These are phyloP conservation scores for Spea hammondii DNA, from an alignment of 2,797 vertebrate genomes.

Conservation along the genomic window DNA sequence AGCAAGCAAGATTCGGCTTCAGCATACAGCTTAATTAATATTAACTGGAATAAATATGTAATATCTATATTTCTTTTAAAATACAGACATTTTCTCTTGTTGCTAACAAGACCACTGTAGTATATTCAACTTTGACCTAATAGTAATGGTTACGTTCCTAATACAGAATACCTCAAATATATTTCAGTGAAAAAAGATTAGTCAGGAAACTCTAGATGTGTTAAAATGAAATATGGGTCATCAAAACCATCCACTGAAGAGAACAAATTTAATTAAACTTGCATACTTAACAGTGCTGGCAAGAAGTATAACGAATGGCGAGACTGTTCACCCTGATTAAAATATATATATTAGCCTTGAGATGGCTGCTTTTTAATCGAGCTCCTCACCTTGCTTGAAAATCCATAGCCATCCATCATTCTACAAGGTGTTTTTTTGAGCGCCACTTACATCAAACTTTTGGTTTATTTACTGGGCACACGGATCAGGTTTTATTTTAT, in stretches of 20 bases:
- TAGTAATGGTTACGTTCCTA: neutral
- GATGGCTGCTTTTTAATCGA: no score
- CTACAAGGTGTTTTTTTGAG: no score
- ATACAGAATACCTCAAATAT: neutral
- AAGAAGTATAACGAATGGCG: constrained; percentile 15
- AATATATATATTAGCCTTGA: neutral
- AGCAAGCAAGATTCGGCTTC: no score
- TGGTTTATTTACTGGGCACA: no score
- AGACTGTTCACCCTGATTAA: constrained; percentile 11
- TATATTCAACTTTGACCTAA: neutral
- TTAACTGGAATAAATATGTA: no score
- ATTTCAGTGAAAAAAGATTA: neutral
- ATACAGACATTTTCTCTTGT: neutral
- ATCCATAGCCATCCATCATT: no score
- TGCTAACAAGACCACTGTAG: neutral
- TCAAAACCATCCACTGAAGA: neutral
- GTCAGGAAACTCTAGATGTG: neutral
- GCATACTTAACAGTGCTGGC: constrained; percentile 9
- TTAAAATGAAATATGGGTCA: constrained; percentile 12
- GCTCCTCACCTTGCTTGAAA: no score
- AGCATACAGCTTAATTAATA: no score
- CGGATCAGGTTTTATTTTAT: no score
- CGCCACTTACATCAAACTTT: no score
- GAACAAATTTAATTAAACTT: neutral
- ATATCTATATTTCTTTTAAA: neutral